phyloP scores from a whole-genome alignment of 1,140 invertebrate species.

The Caenorhabditis briggsae region DNA sequence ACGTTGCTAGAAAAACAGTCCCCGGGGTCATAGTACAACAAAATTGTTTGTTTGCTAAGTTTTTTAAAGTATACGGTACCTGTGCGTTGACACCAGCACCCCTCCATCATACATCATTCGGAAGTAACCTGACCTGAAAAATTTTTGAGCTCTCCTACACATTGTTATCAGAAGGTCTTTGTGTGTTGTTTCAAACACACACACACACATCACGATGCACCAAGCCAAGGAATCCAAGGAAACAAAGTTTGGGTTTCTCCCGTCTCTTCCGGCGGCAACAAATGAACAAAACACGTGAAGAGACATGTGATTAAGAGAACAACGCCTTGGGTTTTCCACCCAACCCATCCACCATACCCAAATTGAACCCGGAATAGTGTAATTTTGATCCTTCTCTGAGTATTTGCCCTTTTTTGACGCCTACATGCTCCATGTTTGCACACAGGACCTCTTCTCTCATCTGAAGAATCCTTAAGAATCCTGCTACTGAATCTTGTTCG shows the following conservation, averaged over 20 bases:
- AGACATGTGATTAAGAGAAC: slow-evolving; percentile 14
- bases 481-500: slow-evolving; percentile 7
- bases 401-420: slow-evolving; percentile 34
- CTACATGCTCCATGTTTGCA: slow-evolving; percentile 32
- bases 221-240: slow-evolving; percentile 28
- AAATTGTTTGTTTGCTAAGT: slow-evolving; percentile 27
- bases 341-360: background rate
- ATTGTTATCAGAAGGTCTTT: slow-evolving; percentile 41
- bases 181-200: slow-evolving; percentile 4
- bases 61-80: slow-evolving; percentile 20
- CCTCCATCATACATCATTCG: background rate
- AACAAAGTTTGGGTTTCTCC: slow-evolving; percentile 44
- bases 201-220: slow-evolving; percentile 41
- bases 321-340: background rate
- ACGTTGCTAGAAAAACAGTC: slow-evolving; percentile 27
- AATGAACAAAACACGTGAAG: slow-evolving; percentile 41
- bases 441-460: background rate
- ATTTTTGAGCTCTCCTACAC: slow-evolving; percentile 24
- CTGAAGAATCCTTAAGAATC: background rate
- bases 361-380: background rate
- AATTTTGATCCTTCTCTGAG: slow-evolving; percentile 1
- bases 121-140: slow-evolving; percentile 15
- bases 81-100: background rate
- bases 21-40: slow-evolving; percentile 35
- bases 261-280: background rate